phyloP scores from a whole-genome alignment of 2,888 invertebrate species.

The Philereme transversata region DNA sequence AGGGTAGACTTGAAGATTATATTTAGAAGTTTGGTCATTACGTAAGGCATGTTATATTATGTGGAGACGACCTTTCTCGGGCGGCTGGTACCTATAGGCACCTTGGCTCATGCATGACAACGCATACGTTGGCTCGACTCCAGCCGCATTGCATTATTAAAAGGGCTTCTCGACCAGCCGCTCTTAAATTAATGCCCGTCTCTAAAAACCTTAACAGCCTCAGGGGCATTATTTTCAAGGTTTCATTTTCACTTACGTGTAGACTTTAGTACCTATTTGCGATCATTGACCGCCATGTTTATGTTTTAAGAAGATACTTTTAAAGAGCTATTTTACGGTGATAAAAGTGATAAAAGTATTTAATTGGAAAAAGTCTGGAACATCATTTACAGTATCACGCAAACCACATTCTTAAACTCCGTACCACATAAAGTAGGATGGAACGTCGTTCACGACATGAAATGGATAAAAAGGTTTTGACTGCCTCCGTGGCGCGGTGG shows the following conservation, averaged over 20 bases:
- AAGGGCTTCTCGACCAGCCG: conserved; percentile 49
- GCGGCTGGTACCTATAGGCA: conserved; percentile 21
- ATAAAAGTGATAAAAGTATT: background rate
- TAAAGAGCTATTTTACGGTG: background rate
- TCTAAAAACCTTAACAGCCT: conserved; percentile 48
- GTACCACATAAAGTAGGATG: no score
- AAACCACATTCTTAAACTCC: no score
- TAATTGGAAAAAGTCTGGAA: no score
- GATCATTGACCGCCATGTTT: conserved; percentile 17
- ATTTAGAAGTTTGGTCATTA: conserved; percentile 38
- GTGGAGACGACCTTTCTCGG: conserved; percentile 58
- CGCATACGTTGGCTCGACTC: conserved; percentile 53
- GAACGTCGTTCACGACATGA: no score
- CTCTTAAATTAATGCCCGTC: conserved; percentile 58
- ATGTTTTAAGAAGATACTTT: background rate
- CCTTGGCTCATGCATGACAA: conserved; percentile 60
- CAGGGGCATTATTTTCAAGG: conserved; percentile 42
- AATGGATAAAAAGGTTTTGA: no score
- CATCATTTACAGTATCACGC: background rate
- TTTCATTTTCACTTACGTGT: conserved; percentile 35
- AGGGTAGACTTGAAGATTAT: conserved; percentile 31
- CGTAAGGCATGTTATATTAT: conserved; percentile 40
- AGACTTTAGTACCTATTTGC: conserved; percentile 7
- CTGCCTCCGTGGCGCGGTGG: no score
- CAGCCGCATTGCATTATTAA: conserved; percentile 65